Evolutionary conservation across 2,888 invertebrate species (phyloP), one percentile per base, ranked within the genome.

Genomic region (Bugula neritina): DNA sequence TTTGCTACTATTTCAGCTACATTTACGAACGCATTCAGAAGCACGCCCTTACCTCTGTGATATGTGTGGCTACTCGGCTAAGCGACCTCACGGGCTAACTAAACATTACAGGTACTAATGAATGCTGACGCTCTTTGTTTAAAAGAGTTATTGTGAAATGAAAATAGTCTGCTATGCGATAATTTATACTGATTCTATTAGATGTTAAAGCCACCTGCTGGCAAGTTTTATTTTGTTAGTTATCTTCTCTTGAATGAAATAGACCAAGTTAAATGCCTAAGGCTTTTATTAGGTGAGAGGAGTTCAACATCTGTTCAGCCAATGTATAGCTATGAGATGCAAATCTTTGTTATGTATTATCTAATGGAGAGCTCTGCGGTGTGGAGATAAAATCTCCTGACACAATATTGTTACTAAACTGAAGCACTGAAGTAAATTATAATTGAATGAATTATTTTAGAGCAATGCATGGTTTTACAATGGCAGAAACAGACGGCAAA

Each of bases 21-120:
- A 63, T 34, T 10, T 63, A 5, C 63, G 63, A 31, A 27, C 63
- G 2, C 63, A 63, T 31, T 63, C 63, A 13, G 63, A 63, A 13
- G 63, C 63, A 3, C 63, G 63, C 2, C 63, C 63, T 13, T 63
- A 63, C 34, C 34, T 63, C 10, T 63, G 63, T 63, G 63, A 63
- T n/a, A 63, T 63, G 25, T 63, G 63, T 63, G 63, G 63, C 2
- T 63, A 63, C n/a, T 25, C 63, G 13, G 21, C 63, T 31, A 63
- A 63, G 31, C 21, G 63, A 5, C 63, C 63, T 63, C 63, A 63
- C 31, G 63, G 63, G 10, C 63, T 63, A 25, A 63, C 63, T 34
- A 63, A 63, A 31, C 63, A 63, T 27, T 63, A 63, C 34, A 2
- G 63, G 63, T 63, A 63, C 13, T 17, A n/a, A 5, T 57, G 25